Evolutionary conservation across 2,797 vertebrate genomes (phyloP).

Genomic region (Paramormyrops hopkinsi): DNA sequence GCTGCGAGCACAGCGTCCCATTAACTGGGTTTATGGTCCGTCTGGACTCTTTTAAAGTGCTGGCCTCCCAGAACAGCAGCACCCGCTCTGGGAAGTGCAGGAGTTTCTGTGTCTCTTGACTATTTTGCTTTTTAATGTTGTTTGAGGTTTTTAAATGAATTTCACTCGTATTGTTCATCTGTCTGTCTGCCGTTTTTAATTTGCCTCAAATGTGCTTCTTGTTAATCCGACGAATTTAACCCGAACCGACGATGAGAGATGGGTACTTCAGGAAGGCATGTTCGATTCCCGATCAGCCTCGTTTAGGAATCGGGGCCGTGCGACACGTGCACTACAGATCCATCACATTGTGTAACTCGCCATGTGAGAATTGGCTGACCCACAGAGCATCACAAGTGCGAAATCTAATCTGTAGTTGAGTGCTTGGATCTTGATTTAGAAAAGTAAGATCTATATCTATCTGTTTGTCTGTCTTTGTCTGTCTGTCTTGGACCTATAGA

Average conservation of each 20-base stretch:
- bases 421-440: slow-evolving; percentile 27
- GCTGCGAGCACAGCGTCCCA: neutral
- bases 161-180: neutral
- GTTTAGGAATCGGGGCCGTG: neutral
- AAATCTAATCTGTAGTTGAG: slow-evolving; percentile 51
- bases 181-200: neutral
- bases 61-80: neutral
- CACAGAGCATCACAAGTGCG: slow-evolving; percentile 54
- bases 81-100: neutral
- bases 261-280: slow-evolving; percentile 13
- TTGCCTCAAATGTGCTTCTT: neutral
- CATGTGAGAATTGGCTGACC: slow-evolving; percentile 43
- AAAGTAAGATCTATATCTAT: neutral
- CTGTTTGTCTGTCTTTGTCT: neutral
- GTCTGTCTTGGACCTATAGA: neutral
- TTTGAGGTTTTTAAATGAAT: neutral
- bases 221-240: neutral
- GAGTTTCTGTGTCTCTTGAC: neutral
- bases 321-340: slow-evolving; percentile 38
- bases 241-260: slow-evolving; percentile 9
- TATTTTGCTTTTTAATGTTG: neutral
- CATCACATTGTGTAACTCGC: slow-evolving; percentile 49
- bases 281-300: neutral
- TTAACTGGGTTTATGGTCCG: neutral
- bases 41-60: neutral